Conservation (phyloP, 2,888 invertebrate species). For the Congeria kusceri region DNA sequence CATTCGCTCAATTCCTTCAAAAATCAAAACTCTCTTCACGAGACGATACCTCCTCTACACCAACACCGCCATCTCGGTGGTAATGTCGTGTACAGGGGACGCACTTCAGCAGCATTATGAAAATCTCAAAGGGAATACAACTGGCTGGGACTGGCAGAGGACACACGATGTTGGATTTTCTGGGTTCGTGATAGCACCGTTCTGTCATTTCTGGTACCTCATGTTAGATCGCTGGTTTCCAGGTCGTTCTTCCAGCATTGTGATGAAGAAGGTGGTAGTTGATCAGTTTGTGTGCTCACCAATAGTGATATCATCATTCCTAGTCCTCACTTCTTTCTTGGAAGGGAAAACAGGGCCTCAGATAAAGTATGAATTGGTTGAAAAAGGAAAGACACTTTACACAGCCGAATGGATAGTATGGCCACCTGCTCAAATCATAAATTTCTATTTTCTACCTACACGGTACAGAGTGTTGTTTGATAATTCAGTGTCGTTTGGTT, state of each 20-base stretch:
- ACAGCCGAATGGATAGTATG: conserved; percentile 96
- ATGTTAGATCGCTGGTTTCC: conserved; percentile 90
- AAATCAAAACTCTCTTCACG: conserved; percentile 64
- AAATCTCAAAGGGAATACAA: conserved; percentile 70
- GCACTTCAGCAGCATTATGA: conserved; percentile 93
- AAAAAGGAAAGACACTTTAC: conserved; percentile 92
- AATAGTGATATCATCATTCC: conserved; percentile 87
- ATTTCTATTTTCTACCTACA: conserved; percentile 94
- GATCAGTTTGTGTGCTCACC: conserved; percentile 95
- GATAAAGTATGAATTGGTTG: conserved; percentile 62
- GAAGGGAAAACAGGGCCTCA: conserved; percentile 58
- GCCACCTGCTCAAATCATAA: conserved; percentile 97
- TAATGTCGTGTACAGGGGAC: conserved; percentile 92
- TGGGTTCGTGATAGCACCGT: conserved; percentile 91
- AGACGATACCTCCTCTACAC: conserved; percentile 86
- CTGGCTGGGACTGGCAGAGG: conserved; percentile 86
- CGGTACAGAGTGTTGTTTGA: conserved; percentile 92
- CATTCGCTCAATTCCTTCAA: conserved; percentile 10
- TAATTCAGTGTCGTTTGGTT: conserved; percentile 79
- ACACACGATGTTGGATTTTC: conserved; percentile 92
- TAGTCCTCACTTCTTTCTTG: conserved; percentile 55
- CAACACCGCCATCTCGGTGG: conserved; percentile 91
- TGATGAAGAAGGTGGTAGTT: conserved; percentile 91
- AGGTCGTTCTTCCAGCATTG: conserved; percentile 88
- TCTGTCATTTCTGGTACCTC: conserved; percentile 95